Base-by-base conservation (phyloP, 2,888 invertebrate species). In the Luperina testacea region DNA sequence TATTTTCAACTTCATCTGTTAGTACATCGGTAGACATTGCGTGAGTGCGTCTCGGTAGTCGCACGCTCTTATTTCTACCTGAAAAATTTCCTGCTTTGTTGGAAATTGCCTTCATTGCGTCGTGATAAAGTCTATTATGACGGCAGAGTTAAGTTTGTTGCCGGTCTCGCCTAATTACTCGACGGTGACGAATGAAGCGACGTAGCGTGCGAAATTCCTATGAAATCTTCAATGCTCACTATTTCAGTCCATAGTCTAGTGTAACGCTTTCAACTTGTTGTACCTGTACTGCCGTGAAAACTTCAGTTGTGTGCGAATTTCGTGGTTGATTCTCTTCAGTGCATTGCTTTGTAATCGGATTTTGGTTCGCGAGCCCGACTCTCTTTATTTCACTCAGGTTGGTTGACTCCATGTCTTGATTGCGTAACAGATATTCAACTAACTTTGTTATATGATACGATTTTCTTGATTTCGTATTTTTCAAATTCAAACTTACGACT, bases 161-260 rank as follows among this genome's bases (percentile, higher is more conserved):
- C n/a, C 68, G 63, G 88, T 90, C 83, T 90, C 90, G 91, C 87
- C 93, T 95, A 95, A 96, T 94, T 94, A 94, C 91, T 92, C 90
- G 92, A 93, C 94, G 92, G 93, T 94, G 95, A 95, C 94, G 94
- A 94, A 95, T 94, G 90, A 92, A 91, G 91, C 91, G 90, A 92
- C 93, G 94, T 94, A 94, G 91, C 93, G 94, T 94, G 95, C 92
- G 94, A 95, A 95, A 95, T 95, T 94, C 92, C 94, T 94, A 92
- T 94, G 94, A 95, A 94, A 95, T 95, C 92, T 94, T 93, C 91
- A 89, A 90, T 90, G 90, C 86, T 89, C 86, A 90, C 90, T 90
- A 91, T 90, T 90, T 91, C 91, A 90, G 91, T 87, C 87, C 84
- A 90, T 90, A 91, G 90, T 91, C 78, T 91, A 90, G 90, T 90